Percentiles rank a stretch among this genome's conserved stretches.
phyloP scores from a whole-genome alignment of 2,888 invertebrate genomes.

The Nudaria mundana region DNA sequence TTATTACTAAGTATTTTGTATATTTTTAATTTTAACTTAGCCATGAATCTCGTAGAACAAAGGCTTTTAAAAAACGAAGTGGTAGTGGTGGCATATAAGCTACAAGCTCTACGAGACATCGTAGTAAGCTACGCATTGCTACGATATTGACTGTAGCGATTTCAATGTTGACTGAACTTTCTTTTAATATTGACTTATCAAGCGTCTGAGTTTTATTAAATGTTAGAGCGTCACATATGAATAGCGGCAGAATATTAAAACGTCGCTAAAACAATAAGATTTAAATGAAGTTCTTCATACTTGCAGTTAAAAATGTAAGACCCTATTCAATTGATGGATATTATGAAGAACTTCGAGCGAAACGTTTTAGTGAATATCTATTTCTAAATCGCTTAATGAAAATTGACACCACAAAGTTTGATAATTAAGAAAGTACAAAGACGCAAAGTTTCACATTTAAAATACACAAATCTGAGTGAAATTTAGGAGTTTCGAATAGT shows the following conservation, averaged over 20 bases:
- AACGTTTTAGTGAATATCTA: slow-evolving; percentile 18
- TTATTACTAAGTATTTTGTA: too few species aligned
- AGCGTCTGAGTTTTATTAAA: background rate
- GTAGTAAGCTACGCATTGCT: slow-evolving; percentile 9
- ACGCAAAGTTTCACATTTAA: slow-evolving; percentile 20
- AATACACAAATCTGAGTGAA: slow-evolving; percentile 21
- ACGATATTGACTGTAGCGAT: slow-evolving; percentile 2
- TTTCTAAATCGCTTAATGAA: slow-evolving; percentile 27
- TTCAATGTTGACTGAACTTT: background rate
- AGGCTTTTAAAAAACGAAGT: too few species aligned
- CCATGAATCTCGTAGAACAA: background rate
- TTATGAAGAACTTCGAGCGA: background rate
- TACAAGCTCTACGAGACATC: slow-evolving; percentile 6
- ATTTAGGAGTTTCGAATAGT: slow-evolving; percentile 24
- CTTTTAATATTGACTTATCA: background rate
- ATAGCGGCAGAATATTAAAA: too few species aligned
- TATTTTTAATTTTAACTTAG: too few species aligned
- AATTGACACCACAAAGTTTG: slow-evolving; percentile 31
- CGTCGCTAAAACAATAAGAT: too few species aligned
- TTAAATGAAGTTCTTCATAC: background rate
- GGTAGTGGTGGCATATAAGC: too few species aligned
- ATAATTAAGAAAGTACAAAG: slow-evolving; percentile 30
- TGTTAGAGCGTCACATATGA: too few species aligned
- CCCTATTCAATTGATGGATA: too few species aligned
- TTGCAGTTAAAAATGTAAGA: too few species aligned